Evolutionary conservation across 2,797 vertebrate genomes (phyloP), one percentile per base, ranked within the genome.

Genomic region (Cygnus olor): DNA sequence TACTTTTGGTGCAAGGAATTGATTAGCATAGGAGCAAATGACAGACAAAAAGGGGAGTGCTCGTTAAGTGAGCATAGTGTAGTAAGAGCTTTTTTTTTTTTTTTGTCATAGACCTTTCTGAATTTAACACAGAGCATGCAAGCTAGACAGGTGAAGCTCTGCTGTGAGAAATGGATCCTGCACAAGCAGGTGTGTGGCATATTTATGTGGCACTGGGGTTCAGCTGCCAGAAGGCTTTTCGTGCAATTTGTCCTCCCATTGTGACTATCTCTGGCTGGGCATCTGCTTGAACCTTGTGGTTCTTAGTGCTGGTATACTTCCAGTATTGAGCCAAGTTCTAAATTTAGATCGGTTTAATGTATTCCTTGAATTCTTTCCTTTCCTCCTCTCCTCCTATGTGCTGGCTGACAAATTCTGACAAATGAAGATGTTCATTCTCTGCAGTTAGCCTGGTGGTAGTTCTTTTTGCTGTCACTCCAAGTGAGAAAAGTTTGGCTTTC

Each of bases 391-490:
- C 70, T 90, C 34, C 76, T 82, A 34, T 93, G 47, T 71, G 38
- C 71, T 83, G 63, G 9, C 89, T 95, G 93, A 87, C 93, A 96
- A 45, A 79, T 47, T 93, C 73, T 96, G 94, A 96, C 64, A 91
- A 95, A 95, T 95, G 63, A 65, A 89, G 87, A 79, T 92, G 58
- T 80, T 95, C 11, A 81, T 96, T 90, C 81, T 90, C 83, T 95
- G 93, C 88, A 87, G 88, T 89, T 94, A 85, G 88, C 77, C 72
- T 65, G 44, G 42, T 90, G 77, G 80, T 93, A 76, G 61, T 85
- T 95, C 78, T 83, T 91, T 94, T 95, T 96, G 60, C 83, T 93
- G 64, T 88, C 20, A 8, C 60, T 93, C 2, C 42, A 90, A 94
- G 78, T 63, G 81, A 77, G 88, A 83, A 65, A 81, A 81, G 76